These are phyloP conservation scores for Drosophila persimilis DNA, from an alignment of 1,140 invertebrate species.

Conservation along the genomic window DNA sequence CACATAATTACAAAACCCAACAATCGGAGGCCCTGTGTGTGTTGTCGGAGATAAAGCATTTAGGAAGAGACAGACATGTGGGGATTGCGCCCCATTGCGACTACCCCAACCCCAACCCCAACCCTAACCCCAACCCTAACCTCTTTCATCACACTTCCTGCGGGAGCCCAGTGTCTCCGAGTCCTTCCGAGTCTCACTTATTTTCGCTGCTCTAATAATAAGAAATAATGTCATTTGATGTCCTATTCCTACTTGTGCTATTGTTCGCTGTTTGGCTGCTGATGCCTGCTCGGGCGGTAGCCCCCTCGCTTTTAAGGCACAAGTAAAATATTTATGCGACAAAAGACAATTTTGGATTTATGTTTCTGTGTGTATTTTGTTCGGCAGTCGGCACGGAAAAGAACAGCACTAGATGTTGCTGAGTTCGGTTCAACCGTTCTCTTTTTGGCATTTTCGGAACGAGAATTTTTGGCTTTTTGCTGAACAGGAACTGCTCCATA, in stretches of 20 bases:
- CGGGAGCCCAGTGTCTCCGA: neutral
- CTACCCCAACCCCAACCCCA: no score
- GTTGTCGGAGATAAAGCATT: conserved; percentile 74
- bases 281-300: neutral
- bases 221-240: conserved; percentile 74
- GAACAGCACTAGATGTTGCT: conserved; percentile 54
- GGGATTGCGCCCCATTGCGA: conserved; percentile 46
- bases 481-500: conserved; percentile 73
- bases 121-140: neutral
- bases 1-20: conserved; percentile 78
- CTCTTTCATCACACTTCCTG: conserved; percentile 24
- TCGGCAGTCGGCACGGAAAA: neutral
- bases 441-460: conserved; percentile 35
- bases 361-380: conserved; percentile 42
- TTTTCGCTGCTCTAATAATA: conserved; percentile 76
- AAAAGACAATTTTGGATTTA: conserved; percentile 81
- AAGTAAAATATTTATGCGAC: conserved; percentile 81
- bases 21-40: conserved; percentile 52
- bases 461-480: conserved; percentile 43
- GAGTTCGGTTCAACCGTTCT: conserved; percentile 35
- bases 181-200: conserved; percentile 62
- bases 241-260: conserved; percentile 50
- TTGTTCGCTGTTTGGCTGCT: conserved; percentile 37
- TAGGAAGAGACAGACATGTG: conserved; percentile 74
- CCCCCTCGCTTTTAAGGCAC: conserved; percentile 41